phyloP scores from a whole-genome alignment of 2,113 vertebrate species.

The Mormyrus iriodes region DNA sequence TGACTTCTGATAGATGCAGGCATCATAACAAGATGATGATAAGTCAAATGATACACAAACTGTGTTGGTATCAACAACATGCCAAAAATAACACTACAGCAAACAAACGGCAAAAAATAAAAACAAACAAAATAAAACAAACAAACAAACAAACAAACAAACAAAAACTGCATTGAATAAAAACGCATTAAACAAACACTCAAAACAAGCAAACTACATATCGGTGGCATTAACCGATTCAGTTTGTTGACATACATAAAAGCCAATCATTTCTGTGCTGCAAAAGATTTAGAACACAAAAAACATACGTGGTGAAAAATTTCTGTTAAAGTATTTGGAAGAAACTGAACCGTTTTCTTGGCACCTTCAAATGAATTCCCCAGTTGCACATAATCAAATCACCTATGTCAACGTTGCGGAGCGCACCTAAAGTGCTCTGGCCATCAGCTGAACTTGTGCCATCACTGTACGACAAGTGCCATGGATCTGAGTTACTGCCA shows the following conservation, averaged over 20 bases:
- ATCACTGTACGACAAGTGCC: conserved; percentile 25
- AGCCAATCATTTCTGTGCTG: not conserved
- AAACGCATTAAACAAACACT: not conserved
- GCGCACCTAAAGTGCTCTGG: not conserved
- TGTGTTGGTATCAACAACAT: not conserved
- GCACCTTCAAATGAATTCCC: not conserved
- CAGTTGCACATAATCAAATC: not conserved
- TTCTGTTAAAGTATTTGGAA: not conserved
- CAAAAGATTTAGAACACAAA: not conserved
- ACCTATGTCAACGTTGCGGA: not conserved
- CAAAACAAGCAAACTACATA: not conserved
- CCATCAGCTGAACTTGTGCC: not conserved
- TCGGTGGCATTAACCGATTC: not conserved
- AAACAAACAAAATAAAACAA: not conserved
- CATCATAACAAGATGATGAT: not conserved
- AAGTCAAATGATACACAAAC: not conserved
- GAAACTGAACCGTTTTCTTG: not conserved
- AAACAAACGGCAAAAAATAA: not conserved
- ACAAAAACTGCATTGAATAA: not conserved
- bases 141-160: not conserved
- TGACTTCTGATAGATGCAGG: not conserved
- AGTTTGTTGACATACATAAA: not conserved
- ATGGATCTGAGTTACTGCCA: conserved; percentile 65
- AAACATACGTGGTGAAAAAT: not conserved
- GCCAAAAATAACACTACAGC: not conserved